Evolutionary conservation across 2,797 vertebrate genomes (phyloP), one percentile per base, ranked within the genome.

Genomic region (Phataginus tetradactyla): DNA sequence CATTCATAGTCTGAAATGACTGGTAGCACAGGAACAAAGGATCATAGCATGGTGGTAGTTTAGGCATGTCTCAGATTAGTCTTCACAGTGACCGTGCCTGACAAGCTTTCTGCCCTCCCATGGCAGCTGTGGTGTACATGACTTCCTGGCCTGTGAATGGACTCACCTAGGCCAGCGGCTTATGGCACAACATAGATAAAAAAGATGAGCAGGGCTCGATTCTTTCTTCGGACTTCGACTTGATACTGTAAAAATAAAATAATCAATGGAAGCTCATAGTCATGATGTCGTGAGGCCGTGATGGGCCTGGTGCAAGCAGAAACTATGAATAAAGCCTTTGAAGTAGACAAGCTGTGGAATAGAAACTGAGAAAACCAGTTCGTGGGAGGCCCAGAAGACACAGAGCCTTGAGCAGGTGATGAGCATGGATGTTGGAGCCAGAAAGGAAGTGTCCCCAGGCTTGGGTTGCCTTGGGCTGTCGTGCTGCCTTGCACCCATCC

Each of bases 1-100:
- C 96, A 97, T 97, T 96, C 59, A n/a, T 72, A 79, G 95, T 91
- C 69, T 96, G 90, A 92, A 51, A 59, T 89, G 92, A 94, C 72
- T 87, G 84, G n/a, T 66, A 91, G 95, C 71, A 57, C 64, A 64
- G 72, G 69, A 93, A 85, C 15, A 39, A 77, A 89, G 72, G 90
- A 25, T 68, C 71, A 23, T 94, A 68, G 63, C 23, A 29, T n/a
- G 81, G 45, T 74, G 78, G 88, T 49, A 49, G 75, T 42, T 89
- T 23, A 74, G 94, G 86, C 51, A 12, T 42, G 34, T 74, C 85
- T 66, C 3, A 17, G 79, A 78, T 78, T n/a, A 32, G 84, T 34
- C 94, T 25, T 45, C 49, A 27, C 51, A 61, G 66, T 25, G 39
- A 18, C 84, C 18, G 1, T 32, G 53, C 21, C 87, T 34, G 59